Evolutionary conservation across 1,140 invertebrate genomes (phyloP), one percentile per base, ranked within the genome.

Genomic region (Pogonognathellus flavescens): DNA sequence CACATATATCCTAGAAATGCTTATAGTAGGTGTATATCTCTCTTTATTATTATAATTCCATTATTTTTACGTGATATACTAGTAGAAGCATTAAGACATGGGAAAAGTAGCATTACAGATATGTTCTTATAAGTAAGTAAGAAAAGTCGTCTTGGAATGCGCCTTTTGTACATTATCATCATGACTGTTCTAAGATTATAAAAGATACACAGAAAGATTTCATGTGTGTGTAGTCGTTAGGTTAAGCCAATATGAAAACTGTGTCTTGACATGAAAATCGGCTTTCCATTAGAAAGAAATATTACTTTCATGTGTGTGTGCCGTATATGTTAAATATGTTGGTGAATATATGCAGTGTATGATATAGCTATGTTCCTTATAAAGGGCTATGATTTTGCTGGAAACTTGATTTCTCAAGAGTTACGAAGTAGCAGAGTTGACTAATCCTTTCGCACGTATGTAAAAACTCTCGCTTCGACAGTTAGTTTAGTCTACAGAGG

Each of bases 241-340:
- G 70, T 50, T 76, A 25, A 76, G 70, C 31, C 25, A 18, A 49
- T 18, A 76, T 49, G 70, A 76, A 76, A 76, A 76, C 70, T 49
- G 18, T 76, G 70, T 76, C 70, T 76, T 31, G 70, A 76, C 70
- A 49, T 76, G 70, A 76, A 41, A 76, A 76, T 76, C 70, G 70
- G 70, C 31, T 76, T 76, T 76, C 70, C 70, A 76, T 76, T 76
- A 76, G 22, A 76, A 76, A 76, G 70, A 76, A 76, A 41, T 76
- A 76, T 76, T 76, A 76, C 41, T 76, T 16, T 49, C 70, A 31
- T 50, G 70, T 76, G 4, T 76, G 11, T 18, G 7, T 41, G 6
- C 31, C 31, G 31, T 41, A 6, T 41, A 41, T 41, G 31, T 41
- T 41, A 41, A 41, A 41, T 41, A 41, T 41, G 31, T 41, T 41